Evolutionary conservation across 2,888 invertebrate genomes (phyloP).

Genomic region (Orgyia antiqua): DNA sequence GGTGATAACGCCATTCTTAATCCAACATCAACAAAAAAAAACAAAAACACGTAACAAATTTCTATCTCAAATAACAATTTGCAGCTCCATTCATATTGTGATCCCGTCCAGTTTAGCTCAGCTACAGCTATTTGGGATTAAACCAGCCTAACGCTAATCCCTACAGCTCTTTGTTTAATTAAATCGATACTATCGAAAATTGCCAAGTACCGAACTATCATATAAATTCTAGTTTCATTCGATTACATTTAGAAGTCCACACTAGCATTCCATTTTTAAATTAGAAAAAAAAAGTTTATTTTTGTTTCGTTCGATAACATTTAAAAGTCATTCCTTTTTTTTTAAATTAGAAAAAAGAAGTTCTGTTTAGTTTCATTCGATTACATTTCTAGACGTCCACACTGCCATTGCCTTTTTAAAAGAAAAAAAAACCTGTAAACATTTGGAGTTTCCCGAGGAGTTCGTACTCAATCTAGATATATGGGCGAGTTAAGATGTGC

Average conservation of each 20-base stretch:
- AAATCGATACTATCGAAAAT: slow-evolving; percentile 40
- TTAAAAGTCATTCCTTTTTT: too few species aligned
- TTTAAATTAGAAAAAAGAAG: too few species aligned
- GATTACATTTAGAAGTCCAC: too few species aligned
- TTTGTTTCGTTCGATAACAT: too few species aligned
- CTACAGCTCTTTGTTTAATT: slow-evolving; percentile 37
- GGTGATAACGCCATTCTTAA: too few species aligned
- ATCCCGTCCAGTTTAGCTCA: slow-evolving; percentile 1
- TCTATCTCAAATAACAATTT: slow-evolving; percentile 8
- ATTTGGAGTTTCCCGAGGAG: slow-evolving; percentile 16
- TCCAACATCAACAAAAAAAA: too few species aligned
- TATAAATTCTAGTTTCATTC: slow-evolving; percentile 37
- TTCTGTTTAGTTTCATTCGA: too few species aligned
- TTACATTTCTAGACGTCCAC: too few species aligned
- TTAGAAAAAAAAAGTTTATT: too few species aligned
- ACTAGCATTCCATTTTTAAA: too few species aligned
- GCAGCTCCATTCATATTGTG: slow-evolving; percentile 6
- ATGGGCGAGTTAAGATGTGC: slow-evolving; percentile 76
- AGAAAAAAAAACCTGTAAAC: too few species aligned
- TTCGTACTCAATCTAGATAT: slow-evolving; percentile 73
- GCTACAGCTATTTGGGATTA: slow-evolving; percentile 19
- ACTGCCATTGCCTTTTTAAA: too few species aligned
- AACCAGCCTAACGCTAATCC: slow-evolving; percentile 16
- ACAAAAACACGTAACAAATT: slow-evolving; percentile 7
- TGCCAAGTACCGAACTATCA: slow-evolving; percentile 28